Evolutionary conservation across 2,888 invertebrate genomes (phyloP).

Genomic region (Cephus rjabovi): DNA sequence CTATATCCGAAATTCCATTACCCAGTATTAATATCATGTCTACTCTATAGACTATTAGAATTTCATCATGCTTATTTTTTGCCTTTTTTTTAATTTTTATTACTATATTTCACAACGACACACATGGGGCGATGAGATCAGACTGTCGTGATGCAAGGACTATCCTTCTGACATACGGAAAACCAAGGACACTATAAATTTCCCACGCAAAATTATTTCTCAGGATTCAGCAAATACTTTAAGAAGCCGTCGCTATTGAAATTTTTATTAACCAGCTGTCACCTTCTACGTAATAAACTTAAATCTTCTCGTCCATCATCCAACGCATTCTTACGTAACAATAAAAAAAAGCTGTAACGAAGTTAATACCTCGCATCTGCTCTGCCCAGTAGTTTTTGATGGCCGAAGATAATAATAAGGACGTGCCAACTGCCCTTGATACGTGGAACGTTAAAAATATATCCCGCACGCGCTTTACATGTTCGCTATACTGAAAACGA

Average conservation of each 20-base stretch:
- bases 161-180: background rate
- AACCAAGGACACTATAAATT: background rate
- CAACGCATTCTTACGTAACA: background rate
- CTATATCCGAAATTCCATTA: background rate
- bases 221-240: background rate
- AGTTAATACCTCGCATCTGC: background rate
- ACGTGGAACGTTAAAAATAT: background rate
- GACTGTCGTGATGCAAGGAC: background rate
- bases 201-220: background rate
- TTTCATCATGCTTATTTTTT: background rate
- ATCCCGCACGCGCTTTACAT: background rate
- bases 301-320: background rate
- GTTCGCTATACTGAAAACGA: no score
- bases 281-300: background rate
- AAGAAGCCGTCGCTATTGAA: background rate
- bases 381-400: background rate
- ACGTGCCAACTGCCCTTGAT: background rate
- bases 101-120: background rate
- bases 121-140: background rate
- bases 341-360: background rate
- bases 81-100: background rate
- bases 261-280: background rate
- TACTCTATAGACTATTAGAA: background rate
- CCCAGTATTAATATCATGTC: background rate
- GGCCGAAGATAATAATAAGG: background rate